These are phyloP conservation scores for Champsocephalus esox DNA, from an alignment of 2,797 vertebrate species.

Conservation along the genomic window DNA sequence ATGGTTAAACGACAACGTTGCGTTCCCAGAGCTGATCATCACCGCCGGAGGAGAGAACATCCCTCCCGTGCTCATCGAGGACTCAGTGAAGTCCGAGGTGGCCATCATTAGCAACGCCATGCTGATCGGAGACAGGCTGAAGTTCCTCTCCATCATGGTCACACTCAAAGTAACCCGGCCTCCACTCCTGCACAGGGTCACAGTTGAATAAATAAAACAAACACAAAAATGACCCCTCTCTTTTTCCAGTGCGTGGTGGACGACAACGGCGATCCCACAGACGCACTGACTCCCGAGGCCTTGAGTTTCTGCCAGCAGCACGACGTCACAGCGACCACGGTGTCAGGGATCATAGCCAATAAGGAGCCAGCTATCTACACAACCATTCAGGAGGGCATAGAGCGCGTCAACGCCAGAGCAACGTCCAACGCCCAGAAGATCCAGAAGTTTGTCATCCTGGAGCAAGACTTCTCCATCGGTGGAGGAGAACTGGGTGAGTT, in stretches of 20 bases:
- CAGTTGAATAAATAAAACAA: background rate
- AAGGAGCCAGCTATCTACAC: conserved; percentile 81
- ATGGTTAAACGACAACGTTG: background rate
- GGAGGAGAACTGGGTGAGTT: conserved; percentile 82
- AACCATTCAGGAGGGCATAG: conserved; percentile 83
- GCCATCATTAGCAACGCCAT: conserved; percentile 85
- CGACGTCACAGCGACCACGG: conserved; percentile 63
- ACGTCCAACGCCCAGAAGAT: conserved; percentile 83
- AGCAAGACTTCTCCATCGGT: conserved; percentile 66
- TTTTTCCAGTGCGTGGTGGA: conserved; percentile 77
- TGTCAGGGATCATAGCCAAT: conserved; percentile 79
- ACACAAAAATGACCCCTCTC: background rate
- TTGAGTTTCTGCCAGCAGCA: conserved; percentile 72
- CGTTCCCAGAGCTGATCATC: conserved; percentile 84
- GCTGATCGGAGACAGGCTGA: conserved; percentile 86
- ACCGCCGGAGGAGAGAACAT: conserved; percentile 88
- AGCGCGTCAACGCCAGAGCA: conserved; percentile 77
- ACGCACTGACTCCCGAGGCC: conserved; percentile 77
- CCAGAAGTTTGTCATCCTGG: conserved; percentile 72
- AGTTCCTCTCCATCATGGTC: conserved; percentile 87
- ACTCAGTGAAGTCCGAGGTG: conserved; percentile 79
- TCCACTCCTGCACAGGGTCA: background rate
- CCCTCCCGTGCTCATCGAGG: conserved; percentile 86
- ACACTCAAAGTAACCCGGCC: conserved; percentile 83
- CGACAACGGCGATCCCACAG: conserved; percentile 81